Evolutionary conservation across 2,113 vertebrate genomes (phyloP).

Genomic region (Orthochromis malagaraziensis): DNA sequence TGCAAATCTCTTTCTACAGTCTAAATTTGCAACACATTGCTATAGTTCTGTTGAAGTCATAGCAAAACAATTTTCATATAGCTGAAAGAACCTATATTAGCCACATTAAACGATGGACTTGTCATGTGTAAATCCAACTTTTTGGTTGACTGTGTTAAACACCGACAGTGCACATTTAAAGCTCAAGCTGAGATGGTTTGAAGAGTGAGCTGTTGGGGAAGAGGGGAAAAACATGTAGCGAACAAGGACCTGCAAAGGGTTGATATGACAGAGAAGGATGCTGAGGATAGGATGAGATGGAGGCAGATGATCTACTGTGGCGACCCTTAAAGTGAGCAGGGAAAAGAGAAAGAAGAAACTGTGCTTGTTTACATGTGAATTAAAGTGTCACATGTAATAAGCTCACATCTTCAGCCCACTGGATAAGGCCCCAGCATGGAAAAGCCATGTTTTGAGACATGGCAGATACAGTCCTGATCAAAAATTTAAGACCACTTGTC

Average conservation of each 20-base stretch:
- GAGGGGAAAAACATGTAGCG: neutral
- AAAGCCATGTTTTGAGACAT: neutral
- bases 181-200: neutral
- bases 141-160: neutral
- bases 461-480: neutral
- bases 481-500: neutral
- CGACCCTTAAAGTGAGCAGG: neutral
- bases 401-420: neutral
- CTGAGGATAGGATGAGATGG: neutral
- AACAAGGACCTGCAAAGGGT: neutral
- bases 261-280: neutral
- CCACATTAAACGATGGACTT: neutral
- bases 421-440: neutral
- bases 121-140: neutral
- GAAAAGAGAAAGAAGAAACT: neutral
- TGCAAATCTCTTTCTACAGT: neutral
- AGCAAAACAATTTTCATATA: constrained; percentile 6
- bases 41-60: neutral
- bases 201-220: neutral
- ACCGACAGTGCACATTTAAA: accelerated
- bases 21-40: constrained; percentile 22
- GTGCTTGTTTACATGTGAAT: neutral
- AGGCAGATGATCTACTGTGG: neutral
- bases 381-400: neutral
- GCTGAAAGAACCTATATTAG: neutral